Base-by-base conservation (phyloP, 2,113 vertebrate species). In the Myrmophylax atrothorax region DNA sequence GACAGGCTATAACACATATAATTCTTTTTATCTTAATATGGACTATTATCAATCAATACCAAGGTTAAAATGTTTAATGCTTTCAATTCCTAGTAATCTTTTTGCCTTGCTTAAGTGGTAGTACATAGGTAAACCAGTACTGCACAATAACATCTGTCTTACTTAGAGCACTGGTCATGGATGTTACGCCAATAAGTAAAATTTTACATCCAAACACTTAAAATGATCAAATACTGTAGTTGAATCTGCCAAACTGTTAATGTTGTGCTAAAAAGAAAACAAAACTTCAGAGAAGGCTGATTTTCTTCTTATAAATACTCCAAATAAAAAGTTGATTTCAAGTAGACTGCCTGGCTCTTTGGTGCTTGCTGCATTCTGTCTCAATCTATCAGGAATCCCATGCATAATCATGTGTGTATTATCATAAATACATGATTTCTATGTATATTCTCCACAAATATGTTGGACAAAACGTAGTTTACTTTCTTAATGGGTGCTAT, bases 271-370 rank as follows among this genome's bases (percentile, higher is more conserved):
- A 98, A 98, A 98, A 97, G 90, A 97, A 97, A 97, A 95, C 73
- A 89, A 97, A 63, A 46, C 94, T 98, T 96, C 80, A 74, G 78
- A 74, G 68, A 70, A 83, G 87, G 64, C 55, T 69, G 91, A 47
- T 95, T 97, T 94, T 80, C 53, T 66, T 63, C 72, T 93, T 97
- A 97, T 87, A 96, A 97, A 96, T 98, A 96, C 85, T 98, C 94
- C 96, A 98, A 98, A 96, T 97, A 97, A 98, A 97, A 98, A 85
- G 76, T 95, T 96, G 95, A 96, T 96, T 96, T 96, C 84, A 63
- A 78, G 64, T 87, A 97, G 97, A 97, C 97, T 97, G 96, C 83
- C 89, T 97, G 96, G 52, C 94, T 97, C 93, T 96, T 69, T 1
- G 5, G 38, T 96, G 96, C 94, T 97, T 97, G 92, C 94, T 91